Conservation (phyloP, 2,113 vertebrate genomes). For the Tenebrosternarchus preto region DNA sequence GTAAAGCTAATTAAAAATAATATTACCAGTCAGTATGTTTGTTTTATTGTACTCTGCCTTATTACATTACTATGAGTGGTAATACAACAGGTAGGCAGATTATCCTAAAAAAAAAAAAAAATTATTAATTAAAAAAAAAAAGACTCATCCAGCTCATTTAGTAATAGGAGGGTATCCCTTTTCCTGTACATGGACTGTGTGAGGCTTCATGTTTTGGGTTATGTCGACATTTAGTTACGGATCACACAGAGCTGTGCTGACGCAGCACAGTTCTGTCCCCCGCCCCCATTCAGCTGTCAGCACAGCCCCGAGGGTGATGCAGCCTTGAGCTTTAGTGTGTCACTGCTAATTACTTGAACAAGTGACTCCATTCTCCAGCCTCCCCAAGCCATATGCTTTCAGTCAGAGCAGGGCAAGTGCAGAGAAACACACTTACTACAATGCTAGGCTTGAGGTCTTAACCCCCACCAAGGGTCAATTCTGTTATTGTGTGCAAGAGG, state of each 20-base stretch:
- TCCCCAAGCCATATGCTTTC: conserved; percentile 37
- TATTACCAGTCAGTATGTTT: background rate
- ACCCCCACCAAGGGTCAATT: background rate
- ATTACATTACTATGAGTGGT: background rate
- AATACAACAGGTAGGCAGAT: background rate
- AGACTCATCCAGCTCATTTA: background rate
- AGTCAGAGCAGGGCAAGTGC: background rate
- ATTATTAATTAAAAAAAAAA: too few species aligned
- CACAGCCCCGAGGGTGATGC: conserved; percentile 23
- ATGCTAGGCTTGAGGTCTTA: background rate
- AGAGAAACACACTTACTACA: background rate
- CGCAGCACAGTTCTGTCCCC: background rate
- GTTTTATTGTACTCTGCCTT: background rate
- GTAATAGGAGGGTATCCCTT: background rate
- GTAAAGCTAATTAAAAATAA: too few species aligned
- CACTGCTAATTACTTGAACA: conserved; percentile 37
- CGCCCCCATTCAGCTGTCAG: conserved; percentile 8
- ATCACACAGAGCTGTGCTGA: conserved; percentile 27
- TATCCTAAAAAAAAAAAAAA: too few species aligned
- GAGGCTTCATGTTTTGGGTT: background rate
- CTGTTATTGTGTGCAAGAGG: background rate
- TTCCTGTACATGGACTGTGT: background rate
- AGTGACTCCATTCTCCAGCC: conserved; percentile 34
- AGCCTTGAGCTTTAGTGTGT: conserved; percentile 35
- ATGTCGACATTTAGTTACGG: background rate